Evolutionary conservation across 2,113 vertebrate species (phyloP), one percentile per base, ranked within the genome.

Genomic region (Epinephelus cyanopodus): DNA sequence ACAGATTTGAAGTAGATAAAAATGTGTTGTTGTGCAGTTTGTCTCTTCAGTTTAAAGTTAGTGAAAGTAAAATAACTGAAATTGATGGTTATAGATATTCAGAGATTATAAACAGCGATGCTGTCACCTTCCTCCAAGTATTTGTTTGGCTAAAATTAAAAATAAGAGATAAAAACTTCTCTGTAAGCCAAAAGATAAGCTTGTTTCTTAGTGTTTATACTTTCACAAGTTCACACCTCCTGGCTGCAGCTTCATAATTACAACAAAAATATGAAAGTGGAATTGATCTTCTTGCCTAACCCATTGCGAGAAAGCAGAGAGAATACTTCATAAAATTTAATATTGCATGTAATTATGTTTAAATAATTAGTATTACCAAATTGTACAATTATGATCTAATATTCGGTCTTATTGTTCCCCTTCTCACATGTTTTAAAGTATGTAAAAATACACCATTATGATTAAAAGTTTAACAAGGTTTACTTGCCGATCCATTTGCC

Each of bases 1-100:
- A 27, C 42, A n/a, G n/a, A 67, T 61, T 68, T 56, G 21, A 68
- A 68, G 45, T 68, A 39, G 33, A 82, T 64, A 37, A 52, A 69
- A 57, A 58, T 39, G 15, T 14, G 18, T 52, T 56, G 11, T 29
- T 39, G 52, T 50, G 6, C 52, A n/a, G 37, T 2, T 33, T 45
- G 27, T 64, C 54, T 47, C 14, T 79, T 47, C n/a, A 18, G 60
- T 29, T 57, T 70, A 18, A 69, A 67, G n/a, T 33, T 21, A 52
- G 48, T 27, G 47, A 48, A 45, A 62, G 47, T 47, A 63, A 10
- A 42, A 58, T 19, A 52, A 47, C 53, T 60, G 11, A 71, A 80
- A 50, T 1, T 19, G 33, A 57, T 42, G 25, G 69, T 50, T 21
- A 21, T 9, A 60, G 25, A 54, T 60, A 74, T 21, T 29, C 37